Base-by-base conservation (phyloP, 2,888 invertebrate species). In the Dolomedes plantarius region DNA sequence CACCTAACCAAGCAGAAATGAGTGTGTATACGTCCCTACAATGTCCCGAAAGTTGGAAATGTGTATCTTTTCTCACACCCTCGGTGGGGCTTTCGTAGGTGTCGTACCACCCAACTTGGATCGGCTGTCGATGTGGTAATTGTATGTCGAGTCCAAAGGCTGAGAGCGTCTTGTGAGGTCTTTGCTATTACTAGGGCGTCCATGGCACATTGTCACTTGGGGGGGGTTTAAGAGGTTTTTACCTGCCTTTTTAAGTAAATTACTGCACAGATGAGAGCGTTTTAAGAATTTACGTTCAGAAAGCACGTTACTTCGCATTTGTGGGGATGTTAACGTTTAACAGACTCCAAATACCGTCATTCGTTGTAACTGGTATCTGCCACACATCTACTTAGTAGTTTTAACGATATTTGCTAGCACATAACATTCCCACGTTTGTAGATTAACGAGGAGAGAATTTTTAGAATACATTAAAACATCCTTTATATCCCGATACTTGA, bases 1-100 rank as follows among this genome's bases (percentile, higher is more conserved):
- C 39, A 81, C 68, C 28, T 62, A 74, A 5, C 74, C 68, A 81
- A 64, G 68, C 81, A 65, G 65, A 68, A 65, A 65, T 65, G 46
- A 11, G 46, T 46, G 46, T 46, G 46, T 46, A 16, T 46, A 46
- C 46, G 11, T 46, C 16, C 16, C 46, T 16, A 46, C 46, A 46
- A n/a, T 16, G 11, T 46, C 46, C 46, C 46, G 16, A 46, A 46
- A 46, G 46, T 46, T 46, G 16, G 16, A 46, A 46, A 46, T 46
- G 16, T 6, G n/a, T 13, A 46, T 16, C 2, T 46, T 46, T 16
- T 16, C 46, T 46, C 46, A 46, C 46, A 46, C 46, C 16, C 46
- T 46, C 46, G 46, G 46, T 46, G 46, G 46, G 7, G 46, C 16
- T 46, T 46, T 46, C 11, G 46, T 46, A 46, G 46, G 46, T 16